phyloP scores from a whole-genome alignment of 2,797 vertebrate genomes.

The Rhabdophis nuchalis region DNA sequence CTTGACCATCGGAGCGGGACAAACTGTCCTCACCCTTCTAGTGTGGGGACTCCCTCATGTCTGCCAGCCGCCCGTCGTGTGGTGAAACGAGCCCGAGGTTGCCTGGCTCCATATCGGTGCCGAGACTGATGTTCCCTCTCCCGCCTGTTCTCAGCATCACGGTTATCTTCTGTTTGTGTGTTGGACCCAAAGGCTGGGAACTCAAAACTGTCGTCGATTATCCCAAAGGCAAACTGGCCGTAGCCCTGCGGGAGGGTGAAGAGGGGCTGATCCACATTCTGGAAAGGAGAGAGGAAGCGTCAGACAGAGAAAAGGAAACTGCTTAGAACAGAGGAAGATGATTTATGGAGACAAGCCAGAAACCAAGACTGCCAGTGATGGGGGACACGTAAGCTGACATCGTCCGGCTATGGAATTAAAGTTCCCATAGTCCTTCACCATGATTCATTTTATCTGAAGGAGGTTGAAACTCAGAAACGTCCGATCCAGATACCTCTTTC shows the following conservation, averaged over 20 bases:
- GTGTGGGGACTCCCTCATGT: conserved; percentile 90
- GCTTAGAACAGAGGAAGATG: not conserved
- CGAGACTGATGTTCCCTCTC: conserved; percentile 88
- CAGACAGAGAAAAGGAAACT: not conserved
- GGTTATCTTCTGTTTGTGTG: conserved; percentile 78
- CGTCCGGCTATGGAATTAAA: not conserved
- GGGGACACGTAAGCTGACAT: not conserved
- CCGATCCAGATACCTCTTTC: not conserved
- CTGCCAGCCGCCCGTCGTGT: conserved; percentile 82
- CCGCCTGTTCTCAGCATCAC: conserved; percentile 84
- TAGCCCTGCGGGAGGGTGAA: conserved; percentile 90
- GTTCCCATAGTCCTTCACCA: not conserved
- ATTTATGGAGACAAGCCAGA: not conserved
- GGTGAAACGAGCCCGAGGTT: conserved; percentile 85
- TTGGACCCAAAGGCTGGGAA: conserved; percentile 77
- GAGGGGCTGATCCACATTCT: conserved; percentile 87
- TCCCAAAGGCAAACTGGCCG: conserved; percentile 88
- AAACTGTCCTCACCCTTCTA: conserved; percentile 80
- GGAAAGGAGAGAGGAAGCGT: not conserved
- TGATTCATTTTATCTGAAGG: not conserved
- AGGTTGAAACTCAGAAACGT: not conserved
- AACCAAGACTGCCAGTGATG: too few relatives aligned
- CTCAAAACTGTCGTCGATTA: conserved; percentile 92
- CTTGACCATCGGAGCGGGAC: not conserved
- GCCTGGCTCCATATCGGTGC: conserved; percentile 84